Percentiles rank a stretch among this genome's conserved stretches.
phyloP scores from a whole-genome alignment of 1,140 invertebrate genomes.

The Zelostemma sp. region DNA sequence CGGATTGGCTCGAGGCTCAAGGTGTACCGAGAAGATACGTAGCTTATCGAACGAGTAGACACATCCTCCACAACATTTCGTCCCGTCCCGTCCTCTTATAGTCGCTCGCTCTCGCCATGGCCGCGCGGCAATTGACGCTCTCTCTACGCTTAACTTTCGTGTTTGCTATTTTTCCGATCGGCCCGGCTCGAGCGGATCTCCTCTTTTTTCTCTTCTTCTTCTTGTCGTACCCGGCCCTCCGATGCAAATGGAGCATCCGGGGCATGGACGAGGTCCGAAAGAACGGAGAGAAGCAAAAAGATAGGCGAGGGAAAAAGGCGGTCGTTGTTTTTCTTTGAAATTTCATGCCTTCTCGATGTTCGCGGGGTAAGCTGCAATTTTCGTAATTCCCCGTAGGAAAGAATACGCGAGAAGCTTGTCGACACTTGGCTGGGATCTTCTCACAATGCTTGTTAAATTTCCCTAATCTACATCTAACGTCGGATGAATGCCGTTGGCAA shows the following conservation, averaged over 20 bases:
- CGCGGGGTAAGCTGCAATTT: too few relatives aligned
- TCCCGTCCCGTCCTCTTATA: conserved; percentile 13
- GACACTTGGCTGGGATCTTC: not conserved
- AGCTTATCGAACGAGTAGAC: conserved; percentile 32
- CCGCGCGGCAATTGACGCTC: not conserved
- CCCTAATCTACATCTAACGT: not conserved
- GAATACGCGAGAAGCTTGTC: not conserved
- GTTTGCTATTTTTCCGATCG: conserved; percentile 41
- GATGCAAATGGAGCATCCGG: conserved; percentile 54
- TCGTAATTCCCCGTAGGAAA: too few relatives aligned
- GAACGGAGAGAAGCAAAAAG: conserved; percentile 22
- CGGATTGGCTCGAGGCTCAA: conserved; percentile 27
- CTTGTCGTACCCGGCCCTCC: conserved; percentile 46
- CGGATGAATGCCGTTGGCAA: conserved; percentile 3
- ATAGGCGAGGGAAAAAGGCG: conserved; percentile 20
- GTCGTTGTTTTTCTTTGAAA: too few relatives aligned
- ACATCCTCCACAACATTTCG: conserved; percentile 42
- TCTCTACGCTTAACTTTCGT: conserved; percentile 25
- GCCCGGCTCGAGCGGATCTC: conserved; percentile 27
- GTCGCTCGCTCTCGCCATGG: conserved; percentile 3
- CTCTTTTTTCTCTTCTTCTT: conserved; percentile 43
- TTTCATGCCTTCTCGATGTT: too few relatives aligned
- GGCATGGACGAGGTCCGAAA: conserved; percentile 12
- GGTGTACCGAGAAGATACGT: conserved; percentile 18
- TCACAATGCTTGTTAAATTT: not conserved